Percentiles rank a stretch among this genome's conserved stretches.
These are phyloP conservation scores for Dolomedes plantarius DNA, from an alignment of 2,888 invertebrate species.

Conservation along the genomic window DNA sequence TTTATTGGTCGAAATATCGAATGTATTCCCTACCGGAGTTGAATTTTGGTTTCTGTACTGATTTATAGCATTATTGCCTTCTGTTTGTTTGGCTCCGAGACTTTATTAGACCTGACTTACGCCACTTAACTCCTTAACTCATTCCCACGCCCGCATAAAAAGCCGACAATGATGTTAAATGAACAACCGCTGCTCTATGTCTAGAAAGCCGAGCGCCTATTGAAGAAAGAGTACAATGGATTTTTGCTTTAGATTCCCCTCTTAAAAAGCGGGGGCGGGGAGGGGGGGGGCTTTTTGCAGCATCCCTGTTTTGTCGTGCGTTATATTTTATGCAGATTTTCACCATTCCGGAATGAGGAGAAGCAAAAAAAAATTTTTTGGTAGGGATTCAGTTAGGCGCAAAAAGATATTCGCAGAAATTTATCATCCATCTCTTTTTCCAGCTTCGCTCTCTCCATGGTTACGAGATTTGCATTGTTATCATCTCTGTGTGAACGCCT, in stretches of 20 bases:
- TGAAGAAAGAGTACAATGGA: constrained; percentile 44
- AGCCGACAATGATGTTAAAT: constrained; percentile 42
- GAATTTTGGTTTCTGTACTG: too few relatives aligned
- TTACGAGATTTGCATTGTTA: constrained; percentile 27
- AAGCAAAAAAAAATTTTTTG: constrained; percentile 23
- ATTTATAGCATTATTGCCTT: too few relatives aligned
- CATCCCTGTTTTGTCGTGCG: constrained; percentile 42
- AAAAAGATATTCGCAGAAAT: constrained; percentile 49
- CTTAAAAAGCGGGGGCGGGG: constrained; percentile 30
- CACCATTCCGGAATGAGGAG: neutral
- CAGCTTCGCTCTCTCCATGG: neutral
- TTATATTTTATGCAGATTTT: constrained; percentile 67
- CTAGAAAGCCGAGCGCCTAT: constrained; percentile 13
- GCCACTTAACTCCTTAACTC: constrained; percentile 8
- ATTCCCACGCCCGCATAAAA: neutral
- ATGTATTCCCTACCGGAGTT: too few relatives aligned
- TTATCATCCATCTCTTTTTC: constrained; percentile 32
- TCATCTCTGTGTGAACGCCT: neutral
- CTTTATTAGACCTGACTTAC: constrained; percentile 5
- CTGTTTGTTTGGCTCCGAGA: too few relatives aligned
- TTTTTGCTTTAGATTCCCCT: constrained; percentile 13
- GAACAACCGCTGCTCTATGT: constrained; percentile 29
- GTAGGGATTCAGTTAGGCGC: constrained; percentile 14
- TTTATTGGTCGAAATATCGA: too few relatives aligned
- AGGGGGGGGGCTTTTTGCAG: constrained; percentile 3